phyloP scores from a whole-genome alignment of 2,888 invertebrate genomes.

The Pheosia tremula region DNA sequence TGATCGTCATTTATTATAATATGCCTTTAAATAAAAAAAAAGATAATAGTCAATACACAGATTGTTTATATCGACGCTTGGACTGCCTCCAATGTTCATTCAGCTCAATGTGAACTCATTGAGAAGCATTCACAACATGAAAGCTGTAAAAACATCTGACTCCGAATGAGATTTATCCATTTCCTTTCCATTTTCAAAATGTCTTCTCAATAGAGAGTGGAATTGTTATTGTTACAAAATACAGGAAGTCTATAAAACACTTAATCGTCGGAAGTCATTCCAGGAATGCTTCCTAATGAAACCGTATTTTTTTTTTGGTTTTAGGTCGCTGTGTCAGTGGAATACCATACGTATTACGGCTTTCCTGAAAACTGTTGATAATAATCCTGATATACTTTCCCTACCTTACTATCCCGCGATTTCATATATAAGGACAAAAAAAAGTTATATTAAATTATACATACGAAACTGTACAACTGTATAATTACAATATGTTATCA shows the following conservation, averaged over 20 bases:
- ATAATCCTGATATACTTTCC: too few species aligned
- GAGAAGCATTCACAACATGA: slow-evolving; percentile 5
- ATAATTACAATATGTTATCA: too few species aligned
- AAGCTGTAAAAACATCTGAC: slow-evolving; percentile 5
- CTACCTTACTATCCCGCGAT: too few species aligned
- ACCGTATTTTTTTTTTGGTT: not conserved
- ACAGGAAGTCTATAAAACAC: slow-evolving; percentile 23
- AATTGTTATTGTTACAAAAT: slow-evolving; percentile 19
- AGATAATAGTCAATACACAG: not conserved
- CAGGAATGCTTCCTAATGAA: slow-evolving; percentile 17
- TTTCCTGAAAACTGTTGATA: not conserved
- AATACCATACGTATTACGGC: not conserved
- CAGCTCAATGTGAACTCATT: slow-evolving; percentile 8
- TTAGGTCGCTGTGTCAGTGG: not conserved
- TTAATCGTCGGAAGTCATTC: slow-evolving; percentile 25
- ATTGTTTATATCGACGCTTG: slow-evolving; percentile 13
- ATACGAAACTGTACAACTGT: too few species aligned
- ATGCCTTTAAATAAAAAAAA: too few species aligned
- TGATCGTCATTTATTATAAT: too few species aligned
- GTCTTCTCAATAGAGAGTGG: slow-evolving; percentile 10
- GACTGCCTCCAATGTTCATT: slow-evolving; percentile 10
- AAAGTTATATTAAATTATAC: too few species aligned
- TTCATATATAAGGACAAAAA: too few species aligned
- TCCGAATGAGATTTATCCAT: slow-evolving; percentile 14
- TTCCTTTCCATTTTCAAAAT: slow-evolving; percentile 8